Conservation (phyloP, 2,113 vertebrate species). For the Corythoichthys intestinalis region DNA sequence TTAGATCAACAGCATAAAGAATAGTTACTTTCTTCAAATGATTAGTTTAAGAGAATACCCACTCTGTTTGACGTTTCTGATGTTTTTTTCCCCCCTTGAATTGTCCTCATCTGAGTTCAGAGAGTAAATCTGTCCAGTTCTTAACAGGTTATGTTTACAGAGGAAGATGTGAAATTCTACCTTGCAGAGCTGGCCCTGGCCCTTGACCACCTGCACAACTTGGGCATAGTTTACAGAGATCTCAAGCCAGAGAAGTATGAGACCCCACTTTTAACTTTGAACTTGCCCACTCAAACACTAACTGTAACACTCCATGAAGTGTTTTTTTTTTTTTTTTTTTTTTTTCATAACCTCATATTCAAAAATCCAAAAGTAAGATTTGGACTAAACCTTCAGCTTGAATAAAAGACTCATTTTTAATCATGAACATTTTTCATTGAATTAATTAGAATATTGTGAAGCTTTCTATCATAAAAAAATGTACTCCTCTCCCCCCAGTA, state of each 20-base stretch:
- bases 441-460: not conserved
- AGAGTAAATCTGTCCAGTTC: slow-evolving; percentile 95
- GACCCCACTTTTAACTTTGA: slow-evolving; percentile 10
- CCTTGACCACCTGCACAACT: slow-evolving; percentile 96
- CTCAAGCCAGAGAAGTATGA: slow-evolving; percentile 99
- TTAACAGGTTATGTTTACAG: slow-evolving; percentile 99
- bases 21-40: slow-evolving; percentile 44
- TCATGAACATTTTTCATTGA: not conserved
- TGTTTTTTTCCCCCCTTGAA: slow-evolving; percentile 46
- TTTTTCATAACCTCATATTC: not conserved
- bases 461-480: not conserved
- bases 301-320: not conserved
- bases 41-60: slow-evolving; percentile 45
- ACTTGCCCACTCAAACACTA: not conserved
- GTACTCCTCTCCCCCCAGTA: slow-evolving; percentile 86
- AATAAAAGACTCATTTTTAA: not conserved
- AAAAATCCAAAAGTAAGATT: not conserved
- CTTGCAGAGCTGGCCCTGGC: slow-evolving; percentile 98
- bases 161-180: slow-evolving; percentile 99
- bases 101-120: slow-evolving; percentile 72
- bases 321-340: not conserved
- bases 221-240: slow-evolving; percentile 99
- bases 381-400: not conserved
- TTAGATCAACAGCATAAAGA: slow-evolving; percentile 35
- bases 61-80: slow-evolving; percentile 37